Conservation (phyloP, 2,888 invertebrate species). For the Didymodactylos carnosus region DNA sequence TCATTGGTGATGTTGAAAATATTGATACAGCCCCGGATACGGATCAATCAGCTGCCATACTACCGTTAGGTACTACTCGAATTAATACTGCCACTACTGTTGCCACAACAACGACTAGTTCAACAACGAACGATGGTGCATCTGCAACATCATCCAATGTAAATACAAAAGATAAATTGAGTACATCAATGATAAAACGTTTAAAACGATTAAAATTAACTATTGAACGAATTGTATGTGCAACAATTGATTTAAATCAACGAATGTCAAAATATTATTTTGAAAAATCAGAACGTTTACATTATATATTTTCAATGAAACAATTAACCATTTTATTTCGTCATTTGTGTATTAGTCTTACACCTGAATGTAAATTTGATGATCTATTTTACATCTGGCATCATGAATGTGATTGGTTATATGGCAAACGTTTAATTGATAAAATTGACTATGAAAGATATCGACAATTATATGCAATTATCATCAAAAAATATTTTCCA, state of each 20-base stretch:
- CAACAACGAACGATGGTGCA: background rate
- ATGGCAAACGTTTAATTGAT: conserved; percentile 29
- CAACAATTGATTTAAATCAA: conserved; percentile 20
- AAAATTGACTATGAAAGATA: conserved; percentile 30
- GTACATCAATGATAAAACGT: background rate
- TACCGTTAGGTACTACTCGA: background rate
- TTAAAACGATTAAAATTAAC: background rate
- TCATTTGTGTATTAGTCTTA: conserved; percentile 29
- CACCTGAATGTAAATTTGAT: conserved; percentile 22
- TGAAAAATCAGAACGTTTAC: conserved; percentile 28
- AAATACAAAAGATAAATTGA: background rate
- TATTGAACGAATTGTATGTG: conserved; percentile 1
- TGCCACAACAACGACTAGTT: background rate
- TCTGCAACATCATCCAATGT: background rate
- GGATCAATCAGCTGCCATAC: too few relatives aligned
- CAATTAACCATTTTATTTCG: conserved; percentile 29
- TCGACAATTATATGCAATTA: conserved; percentile 26
- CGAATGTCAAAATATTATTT: conserved; percentile 28
- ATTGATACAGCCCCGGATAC: background rate
- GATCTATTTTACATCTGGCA: conserved; percentile 31
- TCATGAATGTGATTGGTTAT: conserved; percentile 33
- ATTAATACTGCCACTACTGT: background rate
- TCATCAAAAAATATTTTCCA: conserved; percentile 31
- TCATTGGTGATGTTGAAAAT: conserved; percentile 6
- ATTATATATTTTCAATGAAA: conserved; percentile 30